phyloP scores from a whole-genome alignment of 2,888 invertebrate species.

The Drosophila affinis region DNA sequence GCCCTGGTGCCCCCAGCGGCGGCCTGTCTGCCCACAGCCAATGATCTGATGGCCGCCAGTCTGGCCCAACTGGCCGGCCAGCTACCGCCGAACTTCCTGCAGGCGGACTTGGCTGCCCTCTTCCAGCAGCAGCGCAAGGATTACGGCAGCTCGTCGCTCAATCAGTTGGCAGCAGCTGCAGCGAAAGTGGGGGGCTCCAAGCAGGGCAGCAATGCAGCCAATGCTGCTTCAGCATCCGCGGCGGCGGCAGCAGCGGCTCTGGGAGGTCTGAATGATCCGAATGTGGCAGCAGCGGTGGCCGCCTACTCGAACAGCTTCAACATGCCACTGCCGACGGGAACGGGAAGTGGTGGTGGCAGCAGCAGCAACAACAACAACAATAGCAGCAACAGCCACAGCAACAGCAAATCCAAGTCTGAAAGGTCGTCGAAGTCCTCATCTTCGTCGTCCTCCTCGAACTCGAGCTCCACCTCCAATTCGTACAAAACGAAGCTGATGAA shows the following conservation, averaged over 20 bases:
- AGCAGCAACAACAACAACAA: conserved; percentile 35
- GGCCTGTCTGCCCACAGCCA: conserved; percentile 75
- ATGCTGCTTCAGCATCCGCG: conserved; percentile 37
- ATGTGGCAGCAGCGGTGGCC: conserved; percentile 79
- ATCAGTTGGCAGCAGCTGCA: conserved; percentile 82
- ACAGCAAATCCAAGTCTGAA: conserved; percentile 79
- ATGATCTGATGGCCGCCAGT: conserved; percentile 83
- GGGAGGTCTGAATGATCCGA: conserved; percentile 72
- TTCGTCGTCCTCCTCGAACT: conserved; percentile 79
- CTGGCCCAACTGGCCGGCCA: conserved; percentile 83
- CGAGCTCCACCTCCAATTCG: conserved; percentile 81
- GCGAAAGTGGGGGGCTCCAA: conserved; percentile 81
- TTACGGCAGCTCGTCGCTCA: conserved; percentile 81
- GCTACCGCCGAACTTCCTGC: conserved; percentile 82
- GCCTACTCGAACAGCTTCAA: conserved; percentile 81
- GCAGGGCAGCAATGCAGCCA: conserved; percentile 41
- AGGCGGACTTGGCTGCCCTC: conserved; percentile 80
- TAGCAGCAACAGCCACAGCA: conserved; percentile 41
- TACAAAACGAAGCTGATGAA: conserved; percentile 84
- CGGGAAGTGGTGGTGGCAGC: conserved; percentile 29
- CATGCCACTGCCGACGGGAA: conserved; percentile 66
- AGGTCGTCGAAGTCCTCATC: conserved; percentile 79
- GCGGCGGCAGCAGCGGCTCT: conserved; percentile 57
- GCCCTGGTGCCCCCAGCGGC: conserved; percentile 66
- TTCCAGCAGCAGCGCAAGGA: conserved; percentile 83